A percentile compares a stretch with the other conserved stretches of the same genome.
Conservation (phyloP, 2,888 invertebrate genomes). For the Charanyca ferruginea region DNA sequence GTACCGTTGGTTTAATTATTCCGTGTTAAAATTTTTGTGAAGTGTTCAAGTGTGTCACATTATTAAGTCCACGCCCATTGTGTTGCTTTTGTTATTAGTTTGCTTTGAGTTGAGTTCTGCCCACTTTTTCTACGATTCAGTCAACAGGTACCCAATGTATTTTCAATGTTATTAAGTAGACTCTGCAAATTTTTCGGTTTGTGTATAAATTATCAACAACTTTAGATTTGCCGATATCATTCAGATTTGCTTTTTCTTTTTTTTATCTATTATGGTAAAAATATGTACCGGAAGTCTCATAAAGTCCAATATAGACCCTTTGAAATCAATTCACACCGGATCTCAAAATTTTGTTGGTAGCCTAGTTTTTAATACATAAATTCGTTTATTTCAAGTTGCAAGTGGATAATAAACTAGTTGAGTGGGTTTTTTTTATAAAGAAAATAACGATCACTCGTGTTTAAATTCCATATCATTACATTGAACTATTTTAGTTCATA, state of each 20-base stretch:
- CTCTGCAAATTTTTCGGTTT: background rate
- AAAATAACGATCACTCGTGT: conserved; percentile 16
- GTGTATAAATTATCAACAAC: background rate
- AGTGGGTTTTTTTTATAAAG: conserved; percentile 33
- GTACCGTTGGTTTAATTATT: conserved; percentile 58
- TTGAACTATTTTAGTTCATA: background rate
- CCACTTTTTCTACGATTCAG: conserved; percentile 50
- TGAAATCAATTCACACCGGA: background rate
- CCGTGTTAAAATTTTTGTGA: conserved; percentile 58
- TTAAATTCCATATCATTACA: background rate
- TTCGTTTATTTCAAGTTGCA: background rate
- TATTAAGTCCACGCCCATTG: conserved; percentile 63
- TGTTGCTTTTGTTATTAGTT: conserved; percentile 74
- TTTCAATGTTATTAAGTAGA: background rate
- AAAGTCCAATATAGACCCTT: too few species aligned
- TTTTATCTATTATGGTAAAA: background rate
- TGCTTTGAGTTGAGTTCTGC: conserved; percentile 62
- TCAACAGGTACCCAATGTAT: background rate
- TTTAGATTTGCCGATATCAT: background rate
- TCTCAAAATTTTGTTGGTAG: background rate
- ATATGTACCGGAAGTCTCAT: too few species aligned
- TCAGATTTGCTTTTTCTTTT: background rate
- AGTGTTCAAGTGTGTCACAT: conserved; percentile 56
- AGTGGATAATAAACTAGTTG: conserved; percentile 16
- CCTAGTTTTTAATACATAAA: background rate